Base-by-base conservation (phyloP, 2,113 vertebrate species). In the Silurus meridionalis region DNA sequence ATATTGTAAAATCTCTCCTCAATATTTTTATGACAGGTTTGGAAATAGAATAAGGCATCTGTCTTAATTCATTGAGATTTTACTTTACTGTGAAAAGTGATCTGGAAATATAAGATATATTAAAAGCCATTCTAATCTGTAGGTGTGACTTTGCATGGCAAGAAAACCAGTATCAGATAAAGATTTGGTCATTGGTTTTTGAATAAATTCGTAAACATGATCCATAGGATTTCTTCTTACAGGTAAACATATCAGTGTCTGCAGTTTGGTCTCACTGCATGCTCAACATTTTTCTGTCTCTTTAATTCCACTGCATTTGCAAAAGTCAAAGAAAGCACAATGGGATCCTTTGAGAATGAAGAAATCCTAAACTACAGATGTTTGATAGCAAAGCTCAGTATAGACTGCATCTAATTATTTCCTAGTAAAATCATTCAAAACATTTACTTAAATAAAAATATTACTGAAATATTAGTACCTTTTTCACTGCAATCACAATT, bases 191-290 rank as follows among this genome's bases (percentile, higher is more conserved):
- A 58, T 13, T 46, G 67, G 53, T 46, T 57, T 58, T 57, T 37
- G 37, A 80, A 61, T 14, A 72, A 83, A 83, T 58, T 69, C 60
- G 78, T 71, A 55, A 71, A 69, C 67, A 83, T 58, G 25, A 72
- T 57, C 55, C 23, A 71, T 15, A 83, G 37, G 25, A 69, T 57
- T 69, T 13, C 15, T 7, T 17, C 64, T 71, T 57, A 69, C 63
- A 82, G 63, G 64, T 71, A 71, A 57, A 58, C 78, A 58, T 83
- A 58, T 83, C 67, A 74, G 37, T 60, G 78, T 80, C 57, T 80
- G 28, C 14, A 28, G 14, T 58, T 7, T 83, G 55, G 82, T 58
- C 23, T 74, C 37, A 61, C 57, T 75, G 55, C 19, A 75, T 63
- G 55, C 10, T 72, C 67, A 58, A 48, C 55, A 57, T 48, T 58